Base-by-base conservation (phyloP, 2,888 invertebrate genomes). In the Apamea crenata region DNA sequence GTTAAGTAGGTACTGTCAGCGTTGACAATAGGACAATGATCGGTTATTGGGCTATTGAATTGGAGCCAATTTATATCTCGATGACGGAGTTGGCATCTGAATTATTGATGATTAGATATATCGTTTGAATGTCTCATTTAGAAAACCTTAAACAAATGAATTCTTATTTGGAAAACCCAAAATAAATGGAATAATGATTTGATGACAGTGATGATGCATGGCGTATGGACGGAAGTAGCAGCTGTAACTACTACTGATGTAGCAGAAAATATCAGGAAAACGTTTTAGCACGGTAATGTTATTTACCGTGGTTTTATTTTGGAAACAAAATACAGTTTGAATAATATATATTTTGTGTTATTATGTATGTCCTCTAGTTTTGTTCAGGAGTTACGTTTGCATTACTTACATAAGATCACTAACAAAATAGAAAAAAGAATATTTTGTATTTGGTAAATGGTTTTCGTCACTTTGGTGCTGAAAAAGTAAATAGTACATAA, bases 11-110 rank as follows among this genome's bases (percentile, higher is more conserved):
- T 61, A 21, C 21, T 65, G 40, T 73, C 65, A 44, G 40, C 16
- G 21, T 67, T 59, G 40, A 74, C 53, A 82, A 74, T 81, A 50
- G 36, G n/a, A 50, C 63, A 50, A 81, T 63, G 59, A 32, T 66
- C 69, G 18, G 40, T 29, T 36, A 69, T 18, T 66, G 12, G 18
- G 10, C 44, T 18, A 71, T 18, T 47, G 6, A 66, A 36, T 56
- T 71, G 21, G 32, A n/a, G 12, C 61, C 63, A 29, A 56, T 66
- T 59, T 29, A 78, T 78, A 40, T 21, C 21, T 61, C 47, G 25
- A 50, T 63, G 16, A n/a, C 47, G 8, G 8, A 21, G 16, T 40
- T 78, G 29, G 14, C 2, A 32, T 32, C 1, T 36, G 8, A 36
- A 18, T 32, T 75, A 18, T 32, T 75, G 72, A 32, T 59, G 36